Conservation (phyloP, 2,888 invertebrate species). For the Tortrix viridana region DNA sequence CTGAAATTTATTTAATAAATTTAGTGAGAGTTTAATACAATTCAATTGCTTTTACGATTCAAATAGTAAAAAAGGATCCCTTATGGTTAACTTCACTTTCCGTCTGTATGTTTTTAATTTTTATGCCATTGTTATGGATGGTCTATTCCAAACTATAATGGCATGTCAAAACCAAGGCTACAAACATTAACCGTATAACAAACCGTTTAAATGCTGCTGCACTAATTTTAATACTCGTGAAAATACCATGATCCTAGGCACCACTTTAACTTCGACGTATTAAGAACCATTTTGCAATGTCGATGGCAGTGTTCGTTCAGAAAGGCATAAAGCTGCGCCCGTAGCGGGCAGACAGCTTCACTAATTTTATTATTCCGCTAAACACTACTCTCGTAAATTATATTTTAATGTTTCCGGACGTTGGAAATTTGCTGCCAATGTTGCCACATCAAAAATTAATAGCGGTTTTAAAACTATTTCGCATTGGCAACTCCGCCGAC, state of each 20-base stretch:
- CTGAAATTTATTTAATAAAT: no score
- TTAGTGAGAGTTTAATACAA: no score
- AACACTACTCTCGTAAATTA: slow-evolving; percentile 78
- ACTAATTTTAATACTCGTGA: slow-evolving; percentile 66
- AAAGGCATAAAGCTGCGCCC: background rate
- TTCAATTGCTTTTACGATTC: no score
- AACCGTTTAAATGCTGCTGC: slow-evolving; percentile 56
- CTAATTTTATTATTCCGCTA: slow-evolving; percentile 67
- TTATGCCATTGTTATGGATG: background rate
- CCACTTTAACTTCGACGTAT: background rate
- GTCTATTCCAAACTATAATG: background rate
- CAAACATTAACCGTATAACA: slow-evolving; percentile 41
- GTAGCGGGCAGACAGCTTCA: slow-evolving; percentile 53
- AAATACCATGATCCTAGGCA: background rate
- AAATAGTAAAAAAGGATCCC: no score
- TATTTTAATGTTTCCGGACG: slow-evolving; percentile 81
- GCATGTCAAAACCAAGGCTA: background rate
- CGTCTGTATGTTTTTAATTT: no score
- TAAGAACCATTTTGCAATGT: slow-evolving; percentile 8
- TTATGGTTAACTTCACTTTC: no score
- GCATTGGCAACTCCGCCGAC: slow-evolving; percentile 71
- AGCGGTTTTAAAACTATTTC: slow-evolving; percentile 78
- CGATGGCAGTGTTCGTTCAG: background rate
- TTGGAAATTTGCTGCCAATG: slow-evolving; percentile 69
- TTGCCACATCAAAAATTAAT: slow-evolving; percentile 79